Evolutionary conservation across 2,888 invertebrate genomes (phyloP), one percentile per base, ranked within the genome.

Genomic region (Rhamnusium bicolor): DNA sequence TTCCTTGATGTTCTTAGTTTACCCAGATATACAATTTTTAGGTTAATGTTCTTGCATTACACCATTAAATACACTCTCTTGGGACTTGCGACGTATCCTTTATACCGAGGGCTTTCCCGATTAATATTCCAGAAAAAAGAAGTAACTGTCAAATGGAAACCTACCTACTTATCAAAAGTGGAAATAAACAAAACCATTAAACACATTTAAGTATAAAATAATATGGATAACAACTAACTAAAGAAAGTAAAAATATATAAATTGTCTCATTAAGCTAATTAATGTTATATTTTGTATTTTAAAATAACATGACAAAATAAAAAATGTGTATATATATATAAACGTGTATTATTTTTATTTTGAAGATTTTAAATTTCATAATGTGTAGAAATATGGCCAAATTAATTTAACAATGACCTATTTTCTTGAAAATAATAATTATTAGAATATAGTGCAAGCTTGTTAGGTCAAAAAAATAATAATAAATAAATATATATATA

Each of bases 21-120:
- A n/a, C n/a, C n/a, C n/a, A n/a, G n/a, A n/a, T n/a, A n/a, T n/a
- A n/a, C n/a, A n/a, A n/a, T n/a, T 66, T 67, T 29, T 18, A 67
- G 66, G 46, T 46, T 67, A 19, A 67, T 40, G n/a, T 12, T 67
- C n/a, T 46, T 67, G 21, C 66, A 67, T 46, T 67, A 40, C 21
- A 56, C 66, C 5, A 8, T 67, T 1, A 67, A 67, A 12, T 67
- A 67, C 46, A 46, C 66, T 6, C 56, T 67, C 1, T 8, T 67
- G 32, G 27, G 54, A 40, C 56, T 67, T 19, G 40, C 66, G 7
- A 24, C 54, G 1, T 67, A 67, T 51, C 54, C 66, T 10, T 12
- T 67, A 56, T 67, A 54, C 12, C 19, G 56, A 56, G 56, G 54
- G 5, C 7, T 67, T 14, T 40, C 18, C 8, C 19, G 46, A 29